Conservation (phyloP, 2,888 invertebrate species). For the Aelia acuminata region DNA sequence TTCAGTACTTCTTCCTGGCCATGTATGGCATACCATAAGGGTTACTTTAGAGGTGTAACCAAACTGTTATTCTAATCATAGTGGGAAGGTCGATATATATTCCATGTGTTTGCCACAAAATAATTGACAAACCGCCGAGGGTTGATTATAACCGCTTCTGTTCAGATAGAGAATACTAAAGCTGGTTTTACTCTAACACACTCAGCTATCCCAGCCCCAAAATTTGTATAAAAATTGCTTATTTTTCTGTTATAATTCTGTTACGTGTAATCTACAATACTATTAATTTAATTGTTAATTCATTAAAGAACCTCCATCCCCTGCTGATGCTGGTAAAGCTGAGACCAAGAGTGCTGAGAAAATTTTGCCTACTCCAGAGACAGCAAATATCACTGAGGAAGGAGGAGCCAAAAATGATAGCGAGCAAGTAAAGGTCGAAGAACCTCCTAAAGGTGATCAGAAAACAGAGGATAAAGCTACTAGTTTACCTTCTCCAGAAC, state of each 20-base stretch:
- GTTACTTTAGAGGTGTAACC: too few relatives aligned
- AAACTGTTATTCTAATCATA: too few relatives aligned
- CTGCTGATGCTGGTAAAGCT: conserved; percentile 63
- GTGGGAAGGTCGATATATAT: too few relatives aligned
- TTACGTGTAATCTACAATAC: background rate
- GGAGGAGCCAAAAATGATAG: conserved; percentile 25
- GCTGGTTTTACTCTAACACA: too few relatives aligned
- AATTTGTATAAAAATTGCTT: too few relatives aligned
- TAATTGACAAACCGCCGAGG: too few relatives aligned
- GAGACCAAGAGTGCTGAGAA: conserved; percentile 66
- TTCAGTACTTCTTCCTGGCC: too few relatives aligned
- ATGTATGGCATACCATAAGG: too few relatives aligned
- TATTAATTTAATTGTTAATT: conserved; percentile 13
- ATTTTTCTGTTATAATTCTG: background rate
- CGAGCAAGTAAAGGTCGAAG: background rate
- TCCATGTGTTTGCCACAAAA: too few relatives aligned
- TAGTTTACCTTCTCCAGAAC: background rate
- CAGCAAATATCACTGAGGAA: conserved; percentile 42
- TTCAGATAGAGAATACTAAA: too few relatives aligned
- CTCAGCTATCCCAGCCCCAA: too few relatives aligned
- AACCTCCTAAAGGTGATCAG: background rate
- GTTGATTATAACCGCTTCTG: too few relatives aligned
- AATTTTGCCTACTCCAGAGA: background rate
- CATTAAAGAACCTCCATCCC: conserved; percentile 65
- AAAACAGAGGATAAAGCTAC: background rate